Base-by-base conservation (phyloP, 2,888 invertebrate genomes). In the Blomia tropicalis region DNA sequence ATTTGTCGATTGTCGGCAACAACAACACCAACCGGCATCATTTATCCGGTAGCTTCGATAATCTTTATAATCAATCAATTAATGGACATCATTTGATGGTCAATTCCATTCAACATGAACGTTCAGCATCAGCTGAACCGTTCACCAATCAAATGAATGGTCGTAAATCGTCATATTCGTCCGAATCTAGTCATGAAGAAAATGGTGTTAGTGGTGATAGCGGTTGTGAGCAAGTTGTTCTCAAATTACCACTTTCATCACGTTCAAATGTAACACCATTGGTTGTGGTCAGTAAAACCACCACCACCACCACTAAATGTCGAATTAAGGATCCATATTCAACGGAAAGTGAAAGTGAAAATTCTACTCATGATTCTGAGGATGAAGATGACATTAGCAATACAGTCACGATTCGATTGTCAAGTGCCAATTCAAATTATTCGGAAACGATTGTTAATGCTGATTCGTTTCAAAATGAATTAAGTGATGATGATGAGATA, bases 401-500 rank as follows among this genome's bases (percentile, higher is more conserved):
- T 36, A 56, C 56, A n/a, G 25, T 56, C 19, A 56, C 56, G 11
- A 56, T 56, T 14, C 56, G 56, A 3, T 36, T 56, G 32, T 56
- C 56, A 19, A 56, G 56, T 56, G 56, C 56, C 56, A 23, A 56
- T 19, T 56, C 56, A 1, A 56, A 56, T 25, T 29, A 29, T 2
- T 47, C 51, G 7, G 51, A 47, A 19, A 56, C 56, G 11, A 29
- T 56, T 11, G 29, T 56, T 25, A 56, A 29, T 25, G 25, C 30
- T 31, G 56, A 56, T 36, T 56, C 56, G 2, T 36, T 56, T 19
- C 25, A 27, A 19, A 30, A 56, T 56, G 56, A 54, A 81, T 71
- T 82, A 81, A 2, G 74, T 82, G 77, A 79, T 65, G 53, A 70
- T 69, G 53, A 71, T 67, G 41, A 65, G 23, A 67, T 66, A 54